These are phyloP conservation scores for Channa argus DNA, from an alignment of 2,113 vertebrate species.

Conservation along the genomic window DNA sequence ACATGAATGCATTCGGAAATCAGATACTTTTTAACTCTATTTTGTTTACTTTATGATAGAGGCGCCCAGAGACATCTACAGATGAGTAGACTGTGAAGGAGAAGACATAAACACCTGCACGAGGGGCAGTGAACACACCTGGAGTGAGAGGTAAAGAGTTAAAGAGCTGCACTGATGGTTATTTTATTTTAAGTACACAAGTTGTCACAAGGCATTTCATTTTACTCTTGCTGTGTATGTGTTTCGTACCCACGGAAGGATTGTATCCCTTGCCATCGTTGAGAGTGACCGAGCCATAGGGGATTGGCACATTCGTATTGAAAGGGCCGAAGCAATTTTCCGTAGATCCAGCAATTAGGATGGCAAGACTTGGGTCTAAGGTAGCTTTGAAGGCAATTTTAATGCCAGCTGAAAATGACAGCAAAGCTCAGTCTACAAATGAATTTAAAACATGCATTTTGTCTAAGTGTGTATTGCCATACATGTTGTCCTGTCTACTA, in stretches of 20 bases:
- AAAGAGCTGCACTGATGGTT: neutral
- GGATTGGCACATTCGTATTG: slow-evolving; percentile 74
- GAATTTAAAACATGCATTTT: too few relatives aligned
- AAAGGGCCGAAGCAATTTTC: slow-evolving; percentile 78
- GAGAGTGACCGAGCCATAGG: slow-evolving; percentile 57
- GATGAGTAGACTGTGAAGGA: slow-evolving; percentile 72
- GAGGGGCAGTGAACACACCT: slow-evolving; percentile 79
- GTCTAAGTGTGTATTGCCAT: too few relatives aligned
- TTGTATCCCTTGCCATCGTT: slow-evolving; percentile 77
- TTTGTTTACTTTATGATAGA: slow-evolving; percentile 71
- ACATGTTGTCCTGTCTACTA: neutral
- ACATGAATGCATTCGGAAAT: neutral
- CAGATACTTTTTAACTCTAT: neutral
- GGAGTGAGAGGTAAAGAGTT: slow-evolving; percentile 9
- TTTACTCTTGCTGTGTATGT: neutral
- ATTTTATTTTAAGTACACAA: neutral
- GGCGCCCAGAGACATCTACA: slow-evolving; percentile 12
- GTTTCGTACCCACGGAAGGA: slow-evolving; percentile 71
- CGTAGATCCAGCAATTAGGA: neutral
- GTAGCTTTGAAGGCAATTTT: slow-evolving; percentile 74
- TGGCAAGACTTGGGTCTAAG: slow-evolving; percentile 20
- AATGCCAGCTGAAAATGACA: slow-evolving; percentile 38
- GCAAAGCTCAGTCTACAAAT: neutral
- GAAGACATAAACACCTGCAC: slow-evolving; percentile 72
- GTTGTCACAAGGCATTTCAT: neutral